These are phyloP conservation scores for Leptogaster cylindrica DNA, from an alignment of 2,888 invertebrate genomes.

Conservation along the genomic window DNA sequence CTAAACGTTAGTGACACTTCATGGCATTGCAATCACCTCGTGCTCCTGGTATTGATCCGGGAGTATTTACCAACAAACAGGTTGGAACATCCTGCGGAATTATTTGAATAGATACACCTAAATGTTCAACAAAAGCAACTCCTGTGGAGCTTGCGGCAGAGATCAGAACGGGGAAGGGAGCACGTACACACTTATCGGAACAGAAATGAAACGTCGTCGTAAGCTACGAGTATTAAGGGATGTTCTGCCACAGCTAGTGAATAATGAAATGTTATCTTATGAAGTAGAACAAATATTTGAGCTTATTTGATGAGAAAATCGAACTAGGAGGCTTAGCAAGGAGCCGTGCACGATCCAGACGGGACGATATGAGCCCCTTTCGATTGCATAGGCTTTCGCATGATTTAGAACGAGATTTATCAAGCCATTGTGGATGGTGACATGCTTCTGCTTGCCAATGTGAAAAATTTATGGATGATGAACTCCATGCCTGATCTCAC, in stretches of 20 bases:
- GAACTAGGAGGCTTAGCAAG: background rate
- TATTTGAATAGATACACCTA: constrained; percentile 37
- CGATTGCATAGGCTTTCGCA: constrained; percentile 24
- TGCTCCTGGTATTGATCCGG: constrained; percentile 18
- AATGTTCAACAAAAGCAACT: constrained; percentile 17
- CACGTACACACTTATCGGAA: background rate
- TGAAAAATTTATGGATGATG: constrained; percentile 31
- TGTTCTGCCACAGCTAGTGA: constrained; percentile 36
- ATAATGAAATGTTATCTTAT: constrained; percentile 44
- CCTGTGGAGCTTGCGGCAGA: background rate
- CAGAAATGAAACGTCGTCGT: constrained; percentile 34
- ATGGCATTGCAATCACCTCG: constrained; percentile 42
- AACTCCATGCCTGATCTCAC: constrained; percentile 9
- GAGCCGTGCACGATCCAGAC: background rate
- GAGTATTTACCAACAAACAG: constrained; percentile 17
- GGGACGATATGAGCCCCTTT: background rate
- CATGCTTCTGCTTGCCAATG: constrained; percentile 20
- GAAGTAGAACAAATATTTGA: constrained; percentile 44
- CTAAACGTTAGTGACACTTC: constrained; percentile 43
- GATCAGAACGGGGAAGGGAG: background rate
- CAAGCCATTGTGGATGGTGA: constrained; percentile 11
- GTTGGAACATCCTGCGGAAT: constrained; percentile 8
- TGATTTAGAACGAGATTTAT: constrained; percentile 33
- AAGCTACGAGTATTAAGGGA: constrained; percentile 35
- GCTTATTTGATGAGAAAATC: constrained; percentile 43